phyloP scores from a whole-genome alignment of 2,888 invertebrate genomes.

The Marasmarcha lunaedactyla region DNA sequence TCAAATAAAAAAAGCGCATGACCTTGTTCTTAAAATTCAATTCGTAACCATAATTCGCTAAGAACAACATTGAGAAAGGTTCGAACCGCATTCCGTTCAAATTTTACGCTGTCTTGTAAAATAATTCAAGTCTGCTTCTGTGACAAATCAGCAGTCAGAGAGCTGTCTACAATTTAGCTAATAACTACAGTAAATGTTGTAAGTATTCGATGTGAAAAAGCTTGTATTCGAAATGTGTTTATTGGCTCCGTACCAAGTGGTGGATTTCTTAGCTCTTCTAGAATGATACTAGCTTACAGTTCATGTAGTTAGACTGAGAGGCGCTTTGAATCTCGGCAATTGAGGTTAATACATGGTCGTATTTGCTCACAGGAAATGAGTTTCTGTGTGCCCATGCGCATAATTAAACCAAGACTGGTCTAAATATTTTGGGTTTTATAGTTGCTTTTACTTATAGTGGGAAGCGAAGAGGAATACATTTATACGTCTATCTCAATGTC shows the following conservation, averaged over 20 bases:
- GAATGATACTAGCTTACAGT: slow-evolving; percentile 59
- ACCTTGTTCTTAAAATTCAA: no score
- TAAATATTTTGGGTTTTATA: slow-evolving; percentile 1
- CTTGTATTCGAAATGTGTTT: slow-evolving; percentile 22
- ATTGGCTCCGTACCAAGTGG: slow-evolving; percentile 51
- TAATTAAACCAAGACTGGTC: neutral
- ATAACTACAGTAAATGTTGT: neutral
- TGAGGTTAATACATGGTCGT: slow-evolving; percentile 43
- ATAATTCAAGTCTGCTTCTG: neutral
- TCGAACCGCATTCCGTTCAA: no score
- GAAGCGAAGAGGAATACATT: no score
- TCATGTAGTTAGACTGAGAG: slow-evolving; percentile 41
- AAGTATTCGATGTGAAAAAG: neutral
- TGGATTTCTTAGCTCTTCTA: slow-evolving; percentile 49
- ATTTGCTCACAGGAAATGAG: slow-evolving; percentile 6
- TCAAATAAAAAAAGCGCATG: no score
- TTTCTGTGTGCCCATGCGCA: slow-evolving; percentile 19
- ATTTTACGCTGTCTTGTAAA: no score
- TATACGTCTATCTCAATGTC: no score
- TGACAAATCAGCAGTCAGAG: neutral
- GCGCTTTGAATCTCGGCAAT: slow-evolving; percentile 53
- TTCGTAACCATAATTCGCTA: no score
- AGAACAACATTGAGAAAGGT: no score
- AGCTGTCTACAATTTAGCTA: neutral
- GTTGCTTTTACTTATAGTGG: slow-evolving; percentile 2